Conservation (phyloP, 2,113 vertebrate species). For the Silurus glanis region DNA sequence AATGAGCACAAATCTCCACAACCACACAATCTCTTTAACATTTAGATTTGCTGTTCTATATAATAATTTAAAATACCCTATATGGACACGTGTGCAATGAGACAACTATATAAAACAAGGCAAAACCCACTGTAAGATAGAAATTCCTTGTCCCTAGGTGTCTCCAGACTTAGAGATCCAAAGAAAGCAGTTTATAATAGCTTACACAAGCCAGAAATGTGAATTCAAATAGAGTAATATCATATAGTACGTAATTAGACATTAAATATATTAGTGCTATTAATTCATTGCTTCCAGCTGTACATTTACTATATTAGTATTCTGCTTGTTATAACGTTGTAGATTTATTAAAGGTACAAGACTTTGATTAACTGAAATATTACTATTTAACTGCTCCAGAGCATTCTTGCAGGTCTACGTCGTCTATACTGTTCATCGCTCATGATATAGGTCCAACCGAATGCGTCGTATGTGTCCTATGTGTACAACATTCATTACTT, state of each 20-base stretch:
- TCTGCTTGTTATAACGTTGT: neutral
- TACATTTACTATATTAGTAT: neutral
- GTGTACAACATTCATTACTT: neutral
- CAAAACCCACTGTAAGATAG: neutral
- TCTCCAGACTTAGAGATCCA: neutral
- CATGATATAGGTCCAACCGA: neutral
- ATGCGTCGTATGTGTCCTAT: neutral
- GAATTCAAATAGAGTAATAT: neutral
- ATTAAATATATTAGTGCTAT: neutral
- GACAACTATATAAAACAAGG: neutral
- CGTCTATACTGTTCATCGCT: neutral
- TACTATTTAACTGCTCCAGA: neutral
- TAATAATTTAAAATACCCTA: no score
- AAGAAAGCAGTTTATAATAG: neutral
- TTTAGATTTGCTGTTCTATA: no score
- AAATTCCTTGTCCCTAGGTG: neutral
- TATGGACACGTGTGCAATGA: neutral
- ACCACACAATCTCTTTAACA: no score
- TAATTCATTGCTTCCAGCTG: neutral
- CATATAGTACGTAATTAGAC: neutral
- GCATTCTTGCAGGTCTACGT: neutral
- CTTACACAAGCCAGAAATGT: neutral
- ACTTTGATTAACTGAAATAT: neutral
- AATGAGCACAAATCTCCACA: no score
- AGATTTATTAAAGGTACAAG: neutral